Evolutionary conservation across 2,113 vertebrate genomes (phyloP).

Genomic region (Pipa parva): DNA sequence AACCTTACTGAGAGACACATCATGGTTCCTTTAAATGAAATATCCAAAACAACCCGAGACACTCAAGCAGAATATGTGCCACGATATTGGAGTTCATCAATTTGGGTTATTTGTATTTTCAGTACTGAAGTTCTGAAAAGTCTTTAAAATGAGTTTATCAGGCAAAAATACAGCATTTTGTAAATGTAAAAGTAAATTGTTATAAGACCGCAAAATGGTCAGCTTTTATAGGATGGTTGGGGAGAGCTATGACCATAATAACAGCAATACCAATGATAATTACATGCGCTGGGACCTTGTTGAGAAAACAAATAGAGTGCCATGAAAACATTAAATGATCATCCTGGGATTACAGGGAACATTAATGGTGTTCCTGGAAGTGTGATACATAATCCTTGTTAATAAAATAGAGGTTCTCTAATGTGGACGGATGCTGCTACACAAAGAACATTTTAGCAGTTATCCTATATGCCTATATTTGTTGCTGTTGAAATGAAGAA

Average conservation of each 20-base stretch:
- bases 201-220: constrained; percentile 15
- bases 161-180: neutral
- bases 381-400: constrained; percentile 30
- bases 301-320: neutral
- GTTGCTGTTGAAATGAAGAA: constrained; percentile 54
- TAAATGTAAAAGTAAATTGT: constrained; percentile 4
- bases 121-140: neutral
- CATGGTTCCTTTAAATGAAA: no score
- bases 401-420: constrained; percentile 42
- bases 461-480: constrained; percentile 49
- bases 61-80: neutral
- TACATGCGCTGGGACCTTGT: constrained; percentile 10
- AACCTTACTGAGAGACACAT: no score
- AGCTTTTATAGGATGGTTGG: constrained; percentile 42
- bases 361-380: constrained; percentile 19
- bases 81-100: neutral
- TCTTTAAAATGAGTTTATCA: constrained; percentile 22
- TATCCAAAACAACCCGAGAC: no score
- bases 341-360: constrained; percentile 40
- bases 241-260: constrained; percentile 44
- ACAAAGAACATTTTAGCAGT: constrained; percentile 44
- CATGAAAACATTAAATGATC: constrained; percentile 34
- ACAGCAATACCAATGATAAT: constrained; percentile 27
- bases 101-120: neutral
- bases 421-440: constrained; percentile 44